Conservation (phyloP, 2,888 invertebrate genomes). For the Cryptocephalus primarius region DNA sequence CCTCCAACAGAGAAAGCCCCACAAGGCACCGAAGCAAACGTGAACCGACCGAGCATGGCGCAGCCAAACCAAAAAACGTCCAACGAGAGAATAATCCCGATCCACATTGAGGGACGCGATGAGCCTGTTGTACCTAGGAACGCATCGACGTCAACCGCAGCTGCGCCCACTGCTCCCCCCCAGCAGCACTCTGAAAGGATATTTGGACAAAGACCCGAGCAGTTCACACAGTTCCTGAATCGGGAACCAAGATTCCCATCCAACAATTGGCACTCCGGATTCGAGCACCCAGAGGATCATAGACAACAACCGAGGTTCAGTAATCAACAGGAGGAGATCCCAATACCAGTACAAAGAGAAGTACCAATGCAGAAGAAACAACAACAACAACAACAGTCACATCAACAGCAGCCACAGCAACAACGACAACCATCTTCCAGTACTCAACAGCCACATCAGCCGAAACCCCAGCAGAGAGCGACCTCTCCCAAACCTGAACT, state of each 20-base stretch:
- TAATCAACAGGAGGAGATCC: conserved; percentile 17
- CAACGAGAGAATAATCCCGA: conserved; percentile 74
- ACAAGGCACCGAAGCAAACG: conserved; percentile 30
- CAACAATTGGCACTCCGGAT: conserved; percentile 17
- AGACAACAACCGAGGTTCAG: conserved; percentile 18
- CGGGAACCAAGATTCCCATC: conserved; percentile 14
- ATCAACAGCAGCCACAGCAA: conserved; percentile 30
- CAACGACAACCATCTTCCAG: conserved; percentile 1
- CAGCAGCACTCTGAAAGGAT: conserved; percentile 19
- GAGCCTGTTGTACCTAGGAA: conserved; percentile 63
- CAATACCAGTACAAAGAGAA: conserved; percentile 13
- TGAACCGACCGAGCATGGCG: conserved; percentile 15
- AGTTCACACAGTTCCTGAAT: conserved; percentile 41
- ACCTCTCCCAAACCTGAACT: conserved; percentile 34
- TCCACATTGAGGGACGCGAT: conserved; percentile 77
- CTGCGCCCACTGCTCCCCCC: conserved; percentile 11
- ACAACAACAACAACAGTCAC: background rate
- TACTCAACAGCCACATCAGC: conserved; percentile 25
- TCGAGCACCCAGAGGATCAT: conserved; percentile 16
- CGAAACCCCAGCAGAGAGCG: conserved; percentile 17
- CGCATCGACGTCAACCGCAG: conserved; percentile 17
- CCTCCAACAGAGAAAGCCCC: conserved; percentile 54
- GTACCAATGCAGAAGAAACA: conserved; percentile 17
- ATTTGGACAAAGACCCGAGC: conserved; percentile 34
- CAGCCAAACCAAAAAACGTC: conserved; percentile 24